Percentiles rank a stretch among this genome's conserved stretches.
Evolutionary conservation across 2,797 vertebrate species (phyloP).

Genomic region (Melanotaenia boesemani): DNA sequence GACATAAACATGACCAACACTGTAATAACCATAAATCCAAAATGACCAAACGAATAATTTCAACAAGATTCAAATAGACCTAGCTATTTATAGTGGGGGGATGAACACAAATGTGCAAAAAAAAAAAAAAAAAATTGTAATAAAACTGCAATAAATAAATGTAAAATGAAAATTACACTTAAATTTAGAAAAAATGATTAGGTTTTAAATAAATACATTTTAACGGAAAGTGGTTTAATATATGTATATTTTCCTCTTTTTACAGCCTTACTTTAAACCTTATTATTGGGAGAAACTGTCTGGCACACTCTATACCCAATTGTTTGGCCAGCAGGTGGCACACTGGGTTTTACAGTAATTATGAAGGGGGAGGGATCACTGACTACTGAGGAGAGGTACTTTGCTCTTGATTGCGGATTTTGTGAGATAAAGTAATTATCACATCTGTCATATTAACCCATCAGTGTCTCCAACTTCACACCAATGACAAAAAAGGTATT

Average conservation of each 20-base stretch:
- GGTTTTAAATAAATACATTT: not conserved
- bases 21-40: not conserved
- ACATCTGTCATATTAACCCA: not conserved
- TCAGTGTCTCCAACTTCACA: not conserved
- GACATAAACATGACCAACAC: not conserved
- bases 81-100: no score
- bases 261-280: slow-evolving; percentile 7
- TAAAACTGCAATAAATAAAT: not conserved
- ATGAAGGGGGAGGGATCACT: slow-evolving; percentile 24
- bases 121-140: not conserved
- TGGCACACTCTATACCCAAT: slow-evolving; percentile 32
- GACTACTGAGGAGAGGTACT: slow-evolving; percentile 4
- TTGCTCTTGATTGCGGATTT: slow-evolving; percentile 16
- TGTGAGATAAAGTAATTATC: not conserved
- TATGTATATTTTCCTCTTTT: not conserved
- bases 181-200: no score
- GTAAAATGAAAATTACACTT: not conserved
- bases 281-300: slow-evolving; percentile 43
- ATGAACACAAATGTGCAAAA: not conserved
- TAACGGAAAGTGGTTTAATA: not conserved
- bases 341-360: slow-evolving; percentile 45
- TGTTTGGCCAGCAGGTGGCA: slow-evolving; percentile 69
- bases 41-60: no score
- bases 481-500: no score
- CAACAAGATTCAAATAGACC: no score